phyloP scores from a whole-genome alignment of 2,113 vertebrate species.

The Xyrauchen texanus region DNA sequence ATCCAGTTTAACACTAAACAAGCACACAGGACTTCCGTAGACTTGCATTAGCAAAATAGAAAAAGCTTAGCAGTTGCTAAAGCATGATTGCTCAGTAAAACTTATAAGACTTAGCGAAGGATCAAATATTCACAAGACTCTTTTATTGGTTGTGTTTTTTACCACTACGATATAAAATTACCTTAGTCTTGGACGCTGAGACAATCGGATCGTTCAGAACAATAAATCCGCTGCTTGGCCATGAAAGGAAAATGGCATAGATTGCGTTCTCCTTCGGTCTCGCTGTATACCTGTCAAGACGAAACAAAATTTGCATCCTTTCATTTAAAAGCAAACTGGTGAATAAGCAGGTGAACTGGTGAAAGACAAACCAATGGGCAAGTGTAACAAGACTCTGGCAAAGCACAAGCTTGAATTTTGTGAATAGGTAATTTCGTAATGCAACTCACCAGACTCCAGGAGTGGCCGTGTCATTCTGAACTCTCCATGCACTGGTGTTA shows the following conservation, averaged over 20 bases:
- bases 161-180: slow-evolving; percentile 59
- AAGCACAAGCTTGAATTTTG: no score
- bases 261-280: slow-evolving; percentile 74
- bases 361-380: neutral
- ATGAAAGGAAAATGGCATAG: slow-evolving; percentile 84
- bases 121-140: no score
- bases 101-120: no score
- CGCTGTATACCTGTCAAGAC: slow-evolving; percentile 83
- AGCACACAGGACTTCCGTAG: neutral
- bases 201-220: slow-evolving; percentile 77
- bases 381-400: no score
- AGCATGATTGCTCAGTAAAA: neutral
- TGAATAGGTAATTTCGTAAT: neutral
- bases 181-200: slow-evolving; percentile 75
- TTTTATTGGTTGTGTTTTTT: no score
- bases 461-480: slow-evolving; percentile 83
- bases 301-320: neutral
- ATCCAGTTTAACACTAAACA: no score
- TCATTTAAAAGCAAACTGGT: neutral
- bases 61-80: no score
- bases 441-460: slow-evolving; percentile 80
- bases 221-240: slow-evolving; percentile 79
- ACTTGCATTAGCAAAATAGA: neutral
- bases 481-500: slow-evolving; percentile 82
- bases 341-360: no score